phyloP scores from a whole-genome alignment of 2,888 invertebrate genomes.

The Imbricaverruca yamaguchii region DNA sequence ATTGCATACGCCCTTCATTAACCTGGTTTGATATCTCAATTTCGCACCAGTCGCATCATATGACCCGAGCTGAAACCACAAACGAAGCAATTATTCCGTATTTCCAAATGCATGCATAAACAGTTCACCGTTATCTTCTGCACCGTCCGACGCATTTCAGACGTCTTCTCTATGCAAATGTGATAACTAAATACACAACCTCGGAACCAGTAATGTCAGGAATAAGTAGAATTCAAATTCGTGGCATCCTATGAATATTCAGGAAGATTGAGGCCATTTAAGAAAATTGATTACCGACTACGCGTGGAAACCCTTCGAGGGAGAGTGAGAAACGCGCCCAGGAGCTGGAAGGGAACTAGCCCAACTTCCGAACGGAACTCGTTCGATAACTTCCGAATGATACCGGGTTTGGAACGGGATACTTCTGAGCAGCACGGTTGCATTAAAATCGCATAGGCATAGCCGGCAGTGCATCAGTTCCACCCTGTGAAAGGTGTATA shows the following conservation, averaged over 20 bases:
- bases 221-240: constrained; percentile 21
- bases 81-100: constrained; percentile 5
- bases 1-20: too few species aligned
- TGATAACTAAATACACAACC: constrained; percentile 21
- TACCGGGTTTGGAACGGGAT: too few species aligned
- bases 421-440: too few species aligned
- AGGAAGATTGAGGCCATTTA: constrained; percentile 19
- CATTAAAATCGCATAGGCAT: too few species aligned
- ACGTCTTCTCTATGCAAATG: constrained; percentile 20
- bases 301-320: constrained; percentile 4
- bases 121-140: neutral
- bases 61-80: neutral
- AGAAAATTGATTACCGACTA: constrained; percentile 14
- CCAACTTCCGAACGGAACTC: too few species aligned
- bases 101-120: constrained; percentile 17
- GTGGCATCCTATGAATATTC: constrained; percentile 15
- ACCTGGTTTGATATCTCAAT: neutral
- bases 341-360: too few species aligned
- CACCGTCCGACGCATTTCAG: neutral
- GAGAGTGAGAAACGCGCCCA: too few species aligned
- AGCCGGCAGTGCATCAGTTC: too few species aligned
- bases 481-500: too few species aligned
- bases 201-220: constrained; percentile 17
- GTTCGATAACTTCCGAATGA: too few species aligned
- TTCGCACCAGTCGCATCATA: neutral